phyloP scores from a whole-genome alignment of 2,113 vertebrate species.

The Empidonax alnorum region DNA sequence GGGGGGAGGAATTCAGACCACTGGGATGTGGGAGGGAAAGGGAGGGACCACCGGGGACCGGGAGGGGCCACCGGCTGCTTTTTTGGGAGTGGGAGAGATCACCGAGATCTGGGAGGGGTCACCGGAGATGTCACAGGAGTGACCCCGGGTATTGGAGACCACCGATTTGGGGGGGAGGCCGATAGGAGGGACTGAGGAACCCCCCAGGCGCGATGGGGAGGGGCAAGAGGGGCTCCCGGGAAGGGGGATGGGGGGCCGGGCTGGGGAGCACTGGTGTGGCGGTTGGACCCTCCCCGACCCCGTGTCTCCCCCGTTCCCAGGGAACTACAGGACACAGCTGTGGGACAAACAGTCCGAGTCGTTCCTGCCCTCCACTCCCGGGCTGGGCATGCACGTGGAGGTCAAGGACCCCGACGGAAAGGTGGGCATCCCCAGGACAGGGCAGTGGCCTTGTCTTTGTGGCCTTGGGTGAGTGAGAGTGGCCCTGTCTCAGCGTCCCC shows the following conservation, averaged over 20 bases:
- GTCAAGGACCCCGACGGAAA: conserved; percentile 92
- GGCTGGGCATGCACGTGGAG: conserved; percentile 94
- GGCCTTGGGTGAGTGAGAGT: not conserved
- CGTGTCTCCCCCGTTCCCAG: conserved; percentile 48
- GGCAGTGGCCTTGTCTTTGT: not conserved
- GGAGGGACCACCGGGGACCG: no score
- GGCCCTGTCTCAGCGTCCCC: not conserved
- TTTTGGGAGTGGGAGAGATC: not conserved
- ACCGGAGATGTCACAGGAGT: no score
- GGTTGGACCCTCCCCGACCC: not conserved
- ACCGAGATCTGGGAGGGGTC: no score
- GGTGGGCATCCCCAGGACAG: conserved; percentile 49
- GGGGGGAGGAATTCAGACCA: not conserved
- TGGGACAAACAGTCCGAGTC: conserved; percentile 89
- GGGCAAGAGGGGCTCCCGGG: not conserved
- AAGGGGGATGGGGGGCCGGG: not conserved
- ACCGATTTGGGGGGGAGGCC: not conserved
- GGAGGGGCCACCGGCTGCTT: not conserved
- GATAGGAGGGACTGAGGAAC: not conserved
- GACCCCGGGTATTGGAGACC: not conserved
- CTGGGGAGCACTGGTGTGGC: not conserved
- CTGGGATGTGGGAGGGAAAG: not conserved
- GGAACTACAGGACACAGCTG: conserved; percentile 91
- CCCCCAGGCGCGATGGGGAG: not conserved
- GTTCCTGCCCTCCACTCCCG: conserved; percentile 90